phyloP scores from a whole-genome alignment of 2,797 vertebrate species.

The Argyrosomus regius region DNA sequence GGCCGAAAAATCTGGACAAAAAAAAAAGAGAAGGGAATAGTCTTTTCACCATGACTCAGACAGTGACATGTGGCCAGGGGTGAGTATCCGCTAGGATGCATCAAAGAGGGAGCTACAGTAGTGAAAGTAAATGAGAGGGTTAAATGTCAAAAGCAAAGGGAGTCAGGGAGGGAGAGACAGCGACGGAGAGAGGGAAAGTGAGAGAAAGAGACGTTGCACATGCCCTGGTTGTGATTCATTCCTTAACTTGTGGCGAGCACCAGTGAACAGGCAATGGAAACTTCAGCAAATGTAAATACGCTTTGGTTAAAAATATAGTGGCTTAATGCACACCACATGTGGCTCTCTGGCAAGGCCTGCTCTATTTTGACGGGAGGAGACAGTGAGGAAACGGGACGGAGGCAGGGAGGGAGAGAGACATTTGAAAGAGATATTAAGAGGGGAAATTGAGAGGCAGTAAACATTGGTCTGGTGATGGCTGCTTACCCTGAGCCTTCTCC shows the following conservation, averaged over 20 bases:
- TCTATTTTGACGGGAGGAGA: conserved; percentile 87
- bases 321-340: conserved; percentile 90
- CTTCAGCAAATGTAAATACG: conserved; percentile 90
- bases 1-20: conserved; percentile 41
- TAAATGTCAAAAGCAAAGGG: conserved; percentile 62
- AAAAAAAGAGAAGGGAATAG: conserved; percentile 41
- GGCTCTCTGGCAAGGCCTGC: conserved; percentile 80
- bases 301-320: conserved; percentile 91
- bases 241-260: conserved; percentile 85
- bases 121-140: conserved; percentile 53
- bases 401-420: conserved; percentile 50
- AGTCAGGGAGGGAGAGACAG: conserved; percentile 44
- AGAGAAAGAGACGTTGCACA: conserved; percentile 80
- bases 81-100: conserved; percentile 16
- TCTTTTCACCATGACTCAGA: conserved; percentile 35
- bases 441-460: conserved; percentile 64
- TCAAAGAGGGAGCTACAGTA: conserved; percentile 30
- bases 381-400: conserved; percentile 60
- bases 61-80: conserved; percentile 20
- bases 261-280: conserved; percentile 90
- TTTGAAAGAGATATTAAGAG: conserved; percentile 66
- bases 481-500: conserved; percentile 97
- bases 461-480: conserved; percentile 52
- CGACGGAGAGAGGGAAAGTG: conserved; percentile 64
- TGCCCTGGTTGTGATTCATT: conserved; percentile 87